These are phyloP conservation scores for Drosophila bocki DNA, from an alignment of 1,140 invertebrate species.

Conservation along the genomic window DNA sequence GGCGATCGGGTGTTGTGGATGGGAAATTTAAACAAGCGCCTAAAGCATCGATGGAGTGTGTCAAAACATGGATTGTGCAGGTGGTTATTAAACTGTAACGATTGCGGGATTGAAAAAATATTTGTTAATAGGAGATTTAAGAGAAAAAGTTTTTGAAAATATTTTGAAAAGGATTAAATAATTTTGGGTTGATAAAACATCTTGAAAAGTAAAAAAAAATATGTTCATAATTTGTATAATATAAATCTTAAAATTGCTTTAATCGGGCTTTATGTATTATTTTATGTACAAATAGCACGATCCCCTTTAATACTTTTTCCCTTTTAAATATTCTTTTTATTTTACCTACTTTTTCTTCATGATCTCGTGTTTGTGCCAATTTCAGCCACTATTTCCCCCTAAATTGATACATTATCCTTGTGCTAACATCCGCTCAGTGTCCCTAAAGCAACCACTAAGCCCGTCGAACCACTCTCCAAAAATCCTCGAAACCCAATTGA, in stretches of 20 bases:
- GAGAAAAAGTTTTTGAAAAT: background rate
- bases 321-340: no score
- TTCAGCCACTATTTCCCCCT: background rate
- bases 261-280: no score
- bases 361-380: background rate
- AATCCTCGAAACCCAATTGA: slow-evolving; percentile 14
- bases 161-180: background rate
- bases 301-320: background rate
- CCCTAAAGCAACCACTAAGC: background rate
- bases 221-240: background rate
- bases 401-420: slow-evolving; percentile 25
- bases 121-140: background rate
- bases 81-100: slow-evolving; percentile 22
- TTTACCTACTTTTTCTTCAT: no score
- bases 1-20: slow-evolving; percentile 7
- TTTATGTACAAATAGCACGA: background rate
- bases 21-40: slow-evolving; percentile 23
- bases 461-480: slow-evolving; percentile 6
- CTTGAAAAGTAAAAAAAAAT: background rate
- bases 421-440: background rate
- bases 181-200: no score
- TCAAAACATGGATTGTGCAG: slow-evolving; percentile 45
- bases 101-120: slow-evolving; percentile 6
- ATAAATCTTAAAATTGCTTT: background rate
- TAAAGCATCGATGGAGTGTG: slow-evolving; percentile 23